Base-by-base conservation (phyloP, 2,888 invertebrate species). In the Heteropelma amictum region DNA sequence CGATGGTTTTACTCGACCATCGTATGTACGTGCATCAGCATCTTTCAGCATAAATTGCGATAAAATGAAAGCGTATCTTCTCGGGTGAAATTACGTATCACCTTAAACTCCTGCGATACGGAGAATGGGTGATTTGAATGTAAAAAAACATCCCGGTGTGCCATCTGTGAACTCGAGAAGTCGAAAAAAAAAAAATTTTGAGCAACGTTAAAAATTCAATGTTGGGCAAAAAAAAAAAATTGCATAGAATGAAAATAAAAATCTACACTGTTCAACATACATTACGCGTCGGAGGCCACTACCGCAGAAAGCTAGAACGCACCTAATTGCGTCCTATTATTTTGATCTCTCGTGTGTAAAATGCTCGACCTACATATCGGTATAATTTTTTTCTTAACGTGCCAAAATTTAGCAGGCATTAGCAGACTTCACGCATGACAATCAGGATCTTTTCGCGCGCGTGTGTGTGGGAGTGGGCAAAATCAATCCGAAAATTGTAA, bases 291-390 rank as follows among this genome's bases (percentile, higher is more conserved):
- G 60, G 28, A 33, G 40, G n/a, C 26, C 8, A 45, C n/a, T 49
- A 38, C 42, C 21, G 40, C 23, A 10, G 19, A 60, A 61, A 6
- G 21, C 10, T 14, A 35, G 8, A 14, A 53, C 30, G 28, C 28
- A 30, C 69, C 58, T 72, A 80, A 78, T 79, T 77, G 69, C n/a
- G 42, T 49, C 23, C 61, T 21, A 82, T 86, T 83, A 83, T 53
- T 17, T 21, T 78, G 79, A 45, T 81, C 77, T 58, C 71, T 84
- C 79, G 77, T 75, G 82, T 84, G 82, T 83, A 76, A 83, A 85
- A 79, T 61, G 63, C 76, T 76, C 69, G 79, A 82, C 81, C 80
- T 79, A 81, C 74, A 79, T 80, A 72, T 76, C 47, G 75, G 53
- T 47, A 47, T 10, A 28, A 68, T 54, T 45, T 19, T 47, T 45